These are phyloP conservation scores for Xanthia icteritia DNA, from an alignment of 2,888 invertebrate genomes.

Conservation along the genomic window DNA sequence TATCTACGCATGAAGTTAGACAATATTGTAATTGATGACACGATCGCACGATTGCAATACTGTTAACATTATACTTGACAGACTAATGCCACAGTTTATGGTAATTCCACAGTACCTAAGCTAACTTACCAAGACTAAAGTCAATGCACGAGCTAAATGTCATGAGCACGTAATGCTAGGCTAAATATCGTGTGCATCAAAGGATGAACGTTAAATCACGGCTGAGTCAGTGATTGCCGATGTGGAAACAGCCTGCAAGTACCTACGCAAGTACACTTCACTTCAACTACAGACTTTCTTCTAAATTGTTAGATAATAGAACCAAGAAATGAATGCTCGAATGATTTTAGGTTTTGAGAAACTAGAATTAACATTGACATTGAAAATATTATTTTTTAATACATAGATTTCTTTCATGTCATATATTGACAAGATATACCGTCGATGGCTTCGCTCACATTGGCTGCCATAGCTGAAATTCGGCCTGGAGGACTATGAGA, in stretches of 20 bases:
- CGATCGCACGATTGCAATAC: no score
- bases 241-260: constrained; percentile 47
- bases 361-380: background rate
- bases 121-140: constrained; percentile 21
- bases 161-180: constrained; percentile 46
- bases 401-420: background rate
- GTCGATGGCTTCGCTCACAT: background rate
- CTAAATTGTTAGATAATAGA: constrained; percentile 20
- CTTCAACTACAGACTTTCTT: constrained; percentile 37
- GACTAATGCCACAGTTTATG: constrained; percentile 9
- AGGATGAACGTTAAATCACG: constrained; percentile 45
- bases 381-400: background rate
- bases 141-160: constrained; percentile 48
- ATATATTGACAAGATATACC: background rate
- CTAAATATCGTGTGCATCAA: constrained; percentile 36
- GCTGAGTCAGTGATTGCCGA: constrained; percentile 17
- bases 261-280: background rate
- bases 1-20: no score
- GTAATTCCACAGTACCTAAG: background rate
- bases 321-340: background rate
- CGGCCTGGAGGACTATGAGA: no score
- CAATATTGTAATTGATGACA: no score
- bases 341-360: background rate
- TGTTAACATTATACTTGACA: no score
- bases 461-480: background rate